Evolutionary conservation across 2,888 invertebrate genomes (phyloP), one percentile per base, ranked within the genome.

Genomic region (Ophonus ardosiacus): DNA sequence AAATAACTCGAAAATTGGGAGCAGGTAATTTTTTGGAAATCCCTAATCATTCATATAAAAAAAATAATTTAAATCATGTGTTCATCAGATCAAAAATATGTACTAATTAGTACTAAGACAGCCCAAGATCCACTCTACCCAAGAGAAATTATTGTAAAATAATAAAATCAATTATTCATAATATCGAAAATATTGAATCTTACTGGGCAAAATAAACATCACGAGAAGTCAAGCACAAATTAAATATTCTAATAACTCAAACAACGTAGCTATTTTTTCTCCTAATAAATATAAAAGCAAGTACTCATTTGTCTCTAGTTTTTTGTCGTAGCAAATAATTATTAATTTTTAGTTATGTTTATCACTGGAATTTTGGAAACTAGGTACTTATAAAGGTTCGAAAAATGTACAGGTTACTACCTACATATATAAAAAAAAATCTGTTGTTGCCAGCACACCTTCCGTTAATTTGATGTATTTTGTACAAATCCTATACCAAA

Each of bases 191-290:
- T 51, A 10, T 63, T 38, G 8, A 40, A 31, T 68, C 38, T 38
- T 68, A 15, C 38, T 68, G 15, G 15, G 31, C 38, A 68, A n/a
- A n/a, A 68, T 21, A 17, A 59, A 21, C 18, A 63, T 63, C 63
- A 63, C 24, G 63, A 61, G 17, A 63, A 2, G 24, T 18, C 2
- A 63, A 63, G 8, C 7, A 63, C 24, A 59, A 59, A n/a, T 59
- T 59, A 59, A 17, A 57, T 3, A 63, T 63, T 63, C 24, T 31
- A 15, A 2, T 10, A 63, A 13, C 38, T 5, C 5, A 7, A 68
- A 68, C 63, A 68, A 68, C 68, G 68, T 24, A 68, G 6, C 15
- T 68, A 13, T 68, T 68, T 65, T 68, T 68, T 68, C 13, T 4
- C n/a, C 24, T 15, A 68, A 68, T 68, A 68, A 68, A 38, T 38